phyloP scores from a whole-genome alignment of 2,113 vertebrate species.

The Tenrec ecaudatus region DNA sequence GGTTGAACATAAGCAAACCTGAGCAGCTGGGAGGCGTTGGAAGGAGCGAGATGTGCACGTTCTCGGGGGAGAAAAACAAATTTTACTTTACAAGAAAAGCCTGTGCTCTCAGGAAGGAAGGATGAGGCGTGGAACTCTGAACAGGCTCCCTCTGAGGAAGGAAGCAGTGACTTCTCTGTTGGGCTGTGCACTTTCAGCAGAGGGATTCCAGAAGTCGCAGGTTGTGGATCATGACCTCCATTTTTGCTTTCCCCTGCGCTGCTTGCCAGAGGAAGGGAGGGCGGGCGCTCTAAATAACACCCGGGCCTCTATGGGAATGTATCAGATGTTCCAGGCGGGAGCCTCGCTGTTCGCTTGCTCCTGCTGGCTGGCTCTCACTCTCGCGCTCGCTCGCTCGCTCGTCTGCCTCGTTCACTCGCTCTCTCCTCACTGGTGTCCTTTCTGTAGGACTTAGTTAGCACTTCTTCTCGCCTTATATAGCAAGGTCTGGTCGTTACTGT shows the following conservation, averaged over 20 bases:
- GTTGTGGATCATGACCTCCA: conserved; percentile 71
- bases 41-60: conserved; percentile 30
- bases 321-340: conserved; percentile 87
- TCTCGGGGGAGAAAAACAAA: neutral
- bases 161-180: conserved; percentile 72
- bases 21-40: conserved; percentile 73
- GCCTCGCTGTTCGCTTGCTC: conserved; percentile 26
- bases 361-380: conserved; percentile 3
- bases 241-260: conserved; percentile 1
- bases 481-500: conserved; percentile 87
- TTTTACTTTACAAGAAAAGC: neutral
- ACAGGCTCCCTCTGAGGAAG: conserved; percentile 61
- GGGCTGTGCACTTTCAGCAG: conserved; percentile 69
- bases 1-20: conserved; percentile 79
- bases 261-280: conserved; percentile 82
- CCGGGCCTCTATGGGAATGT: conserved; percentile 86
- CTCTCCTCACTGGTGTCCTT: conserved; percentile 82
- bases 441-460: conserved; percentile 84
- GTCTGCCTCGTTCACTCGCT: conserved; percentile 45
- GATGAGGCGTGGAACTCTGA: conserved; percentile 68
- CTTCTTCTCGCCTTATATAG: conserved; percentile 90
- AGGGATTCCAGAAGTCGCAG: conserved; percentile 81
- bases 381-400: conserved; percentile 24
- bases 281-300: conserved; percentile 87
- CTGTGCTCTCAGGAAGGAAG: conserved; percentile 73